Evolutionary conservation across 1,140 invertebrate genomes (phyloP).

Genomic region (Conopomorpha cramerella): DNA sequence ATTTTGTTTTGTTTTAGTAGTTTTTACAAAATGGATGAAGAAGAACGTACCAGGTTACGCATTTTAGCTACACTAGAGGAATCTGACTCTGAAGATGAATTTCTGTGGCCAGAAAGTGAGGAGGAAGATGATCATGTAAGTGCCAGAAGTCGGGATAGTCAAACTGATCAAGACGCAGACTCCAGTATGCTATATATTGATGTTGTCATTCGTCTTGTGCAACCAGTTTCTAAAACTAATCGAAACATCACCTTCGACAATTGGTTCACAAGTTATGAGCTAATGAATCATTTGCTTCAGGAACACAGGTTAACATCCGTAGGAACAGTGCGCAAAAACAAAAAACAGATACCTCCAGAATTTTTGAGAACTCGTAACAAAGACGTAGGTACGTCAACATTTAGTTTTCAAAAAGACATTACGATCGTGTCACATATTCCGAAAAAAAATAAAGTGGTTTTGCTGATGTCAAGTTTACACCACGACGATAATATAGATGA

Average conservation of each 20-base stretch:
- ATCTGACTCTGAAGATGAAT: no score
- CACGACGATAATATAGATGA: no score
- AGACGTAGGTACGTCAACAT: conserved; percentile 2
- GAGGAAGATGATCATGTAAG: no score
- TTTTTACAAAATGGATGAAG: no score
- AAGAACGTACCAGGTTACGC: no score
- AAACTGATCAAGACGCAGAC: no score
- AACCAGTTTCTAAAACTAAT: conserved; percentile 9
- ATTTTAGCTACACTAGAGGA: no score
- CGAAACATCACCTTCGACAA: conserved; percentile 27
- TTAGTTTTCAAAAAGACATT: conserved; percentile 13
- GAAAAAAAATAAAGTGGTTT: conserved; percentile 15
- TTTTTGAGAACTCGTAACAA: conserved; percentile 10
- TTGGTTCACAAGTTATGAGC: conserved; percentile 19
- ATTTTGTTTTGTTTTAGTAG: no score
- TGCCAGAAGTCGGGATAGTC: no score
- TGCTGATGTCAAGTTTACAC: conserved; percentile 12
- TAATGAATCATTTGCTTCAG: conserved; percentile 19
- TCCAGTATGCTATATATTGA: no score
- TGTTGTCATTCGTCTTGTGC: conserved; percentile 9
- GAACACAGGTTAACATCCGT: conserved; percentile 20
- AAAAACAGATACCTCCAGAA: conserved; percentile 15
- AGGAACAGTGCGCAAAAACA: conserved; percentile 37
- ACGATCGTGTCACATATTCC: conserved; percentile 12
- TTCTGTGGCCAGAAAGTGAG: no score